A percentile compares a stretch with the other conserved stretches of the same genome.
Evolutionary conservation across 53 echinoderm and acorn worm species (phyloP).

Genomic region (Pentamera pediparva): DNA sequence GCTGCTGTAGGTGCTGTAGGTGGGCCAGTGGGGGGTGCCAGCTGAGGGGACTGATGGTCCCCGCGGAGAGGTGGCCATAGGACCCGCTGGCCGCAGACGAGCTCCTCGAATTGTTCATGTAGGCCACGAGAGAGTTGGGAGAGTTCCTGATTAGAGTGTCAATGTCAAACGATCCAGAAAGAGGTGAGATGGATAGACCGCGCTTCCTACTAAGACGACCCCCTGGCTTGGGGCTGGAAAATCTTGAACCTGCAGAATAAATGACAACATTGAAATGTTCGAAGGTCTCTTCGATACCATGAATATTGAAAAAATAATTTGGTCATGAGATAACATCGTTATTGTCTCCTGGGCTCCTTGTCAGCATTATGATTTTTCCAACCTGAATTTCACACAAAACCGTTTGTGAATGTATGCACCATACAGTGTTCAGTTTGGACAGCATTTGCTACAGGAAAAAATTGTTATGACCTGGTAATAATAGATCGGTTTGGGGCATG

Average conservation of each 20-base stretch:
- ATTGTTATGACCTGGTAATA: too few relatives aligned
- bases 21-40: slow-evolving; percentile 95
- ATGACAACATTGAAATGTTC: too few relatives aligned
- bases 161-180: slow-evolving; percentile 85
- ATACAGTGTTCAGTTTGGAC: background rate
- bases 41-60: slow-evolving; percentile 73
- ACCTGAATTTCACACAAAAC: too few relatives aligned
- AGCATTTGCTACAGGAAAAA: too few relatives aligned
- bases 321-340: too few relatives aligned
- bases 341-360: too few relatives aligned
- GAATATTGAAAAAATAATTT: too few relatives aligned
- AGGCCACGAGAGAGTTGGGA: slow-evolving; percentile 96
- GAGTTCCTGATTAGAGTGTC: slow-evolving; percentile 95
- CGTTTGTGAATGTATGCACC: too few relatives aligned
- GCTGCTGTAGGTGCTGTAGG: slow-evolving; percentile 89
- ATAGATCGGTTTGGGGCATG: too few relatives aligned
- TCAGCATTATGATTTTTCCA: too few relatives aligned
- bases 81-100: slow-evolving; percentile 97
- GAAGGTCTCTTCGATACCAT: too few relatives aligned
- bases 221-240: slow-evolving; percentile 79
- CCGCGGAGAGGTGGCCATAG: slow-evolving; percentile 88
- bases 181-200: slow-evolving; percentile 90
- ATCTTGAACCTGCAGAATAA: slow-evolving; percentile 64
- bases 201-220: slow-evolving; percentile 84
- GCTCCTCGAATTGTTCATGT: slow-evolving; percentile 94